Evolutionary conservation across 1,140 invertebrate genomes (phyloP).

Genomic region (Vollenhovia emeryi): DNA sequence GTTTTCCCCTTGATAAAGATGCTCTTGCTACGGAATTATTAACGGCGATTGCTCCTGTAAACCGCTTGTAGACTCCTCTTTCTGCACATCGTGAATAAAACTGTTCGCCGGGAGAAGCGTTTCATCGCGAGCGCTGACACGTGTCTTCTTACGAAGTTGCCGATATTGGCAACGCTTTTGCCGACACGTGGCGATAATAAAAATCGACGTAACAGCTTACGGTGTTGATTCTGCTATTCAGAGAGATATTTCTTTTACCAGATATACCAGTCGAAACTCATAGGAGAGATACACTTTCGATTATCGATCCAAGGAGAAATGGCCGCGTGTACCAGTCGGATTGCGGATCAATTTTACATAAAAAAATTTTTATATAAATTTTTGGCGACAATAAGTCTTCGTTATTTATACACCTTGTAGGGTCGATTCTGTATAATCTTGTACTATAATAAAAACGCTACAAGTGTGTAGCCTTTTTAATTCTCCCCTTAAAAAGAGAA

Average conservation of each 20-base stretch:
- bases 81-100: slow-evolving; percentile 12
- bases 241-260: background rate
- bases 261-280: background rate
- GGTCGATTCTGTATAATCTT: no score
- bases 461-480: no score
- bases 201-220: background rate
- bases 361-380: no score
- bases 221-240: background rate
- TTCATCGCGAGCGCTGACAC: background rate
- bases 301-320: background rate
- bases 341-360: background rate
- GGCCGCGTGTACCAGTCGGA: background rate
- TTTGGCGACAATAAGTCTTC: no score
- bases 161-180: slow-evolving; percentile 4
- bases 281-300: background rate
- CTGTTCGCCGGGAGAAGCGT: background rate
- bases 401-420: no score
- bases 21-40: slow-evolving; percentile 36
- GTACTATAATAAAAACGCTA: no score
- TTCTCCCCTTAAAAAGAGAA: no score
- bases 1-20: slow-evolving; percentile 31
- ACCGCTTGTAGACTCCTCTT: slow-evolving; percentile 10
- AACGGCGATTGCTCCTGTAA: slow-evolving; percentile 17
- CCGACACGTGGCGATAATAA: background rate
- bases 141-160: background rate